Conservation (phyloP, 2,797 vertebrate species). For the Sylvilagus floridanus region DNA sequence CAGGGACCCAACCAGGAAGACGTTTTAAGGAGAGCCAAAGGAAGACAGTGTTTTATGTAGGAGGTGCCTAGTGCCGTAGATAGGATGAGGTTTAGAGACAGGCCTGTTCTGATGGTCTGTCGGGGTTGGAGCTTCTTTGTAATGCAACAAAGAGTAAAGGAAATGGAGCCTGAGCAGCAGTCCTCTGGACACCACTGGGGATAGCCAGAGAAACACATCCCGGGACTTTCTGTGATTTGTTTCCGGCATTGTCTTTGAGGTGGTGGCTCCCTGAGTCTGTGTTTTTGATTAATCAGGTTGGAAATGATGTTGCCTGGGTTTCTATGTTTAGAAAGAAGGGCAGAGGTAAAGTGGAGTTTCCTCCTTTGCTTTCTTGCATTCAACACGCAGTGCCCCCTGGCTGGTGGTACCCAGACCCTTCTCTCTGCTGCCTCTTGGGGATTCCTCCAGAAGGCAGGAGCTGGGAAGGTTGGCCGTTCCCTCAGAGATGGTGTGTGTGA, state of each 20-base stretch:
- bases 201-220: not conserved
- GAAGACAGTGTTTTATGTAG: not conserved
- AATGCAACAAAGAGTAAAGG: not conserved
- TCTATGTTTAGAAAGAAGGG: not conserved
- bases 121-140: not conserved
- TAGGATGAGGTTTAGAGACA: no score
- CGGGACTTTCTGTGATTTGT: not conserved
- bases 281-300: not conserved
- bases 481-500: not conserved
- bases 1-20: not conserved
- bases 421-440: not conserved
- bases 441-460: conserved; percentile 10
- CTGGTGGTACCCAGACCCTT: not conserved
- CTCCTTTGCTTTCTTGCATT: not conserved
- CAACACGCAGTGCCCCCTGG: not conserved
- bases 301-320: not conserved
- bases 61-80: not conserved
- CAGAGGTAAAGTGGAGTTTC: not conserved
- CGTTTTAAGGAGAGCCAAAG: not conserved
- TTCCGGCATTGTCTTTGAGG: not conserved
- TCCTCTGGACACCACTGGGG: not conserved
- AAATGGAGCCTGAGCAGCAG: not conserved
- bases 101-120: not conserved
- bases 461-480: not conserved
- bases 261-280: not conserved